Conservation (phyloP, 2,113 vertebrate species). For the Ancistrus triradiatus region DNA sequence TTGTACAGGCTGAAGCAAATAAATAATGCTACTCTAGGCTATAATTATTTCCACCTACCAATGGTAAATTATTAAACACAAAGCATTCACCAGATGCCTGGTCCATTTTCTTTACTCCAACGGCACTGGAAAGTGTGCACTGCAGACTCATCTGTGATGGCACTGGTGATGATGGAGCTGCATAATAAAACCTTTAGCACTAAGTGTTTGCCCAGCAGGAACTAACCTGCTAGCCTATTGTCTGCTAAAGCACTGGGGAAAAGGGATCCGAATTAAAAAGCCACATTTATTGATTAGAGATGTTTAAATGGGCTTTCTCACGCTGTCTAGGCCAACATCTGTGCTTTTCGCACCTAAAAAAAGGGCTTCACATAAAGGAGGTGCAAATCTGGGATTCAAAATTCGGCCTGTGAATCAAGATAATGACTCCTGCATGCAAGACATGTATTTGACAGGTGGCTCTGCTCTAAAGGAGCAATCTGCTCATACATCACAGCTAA, state of each 20-base stretch:
- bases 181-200: slow-evolving; percentile 12
- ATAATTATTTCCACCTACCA: slow-evolving; percentile 6
- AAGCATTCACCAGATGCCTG: not conserved
- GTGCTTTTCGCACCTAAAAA: slow-evolving; percentile 12
- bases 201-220: slow-evolving; percentile 1
- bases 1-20: not conserved
- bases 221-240: slow-evolving; percentile 12
- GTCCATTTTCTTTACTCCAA: not conserved
- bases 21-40: not conserved
- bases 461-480: not conserved
- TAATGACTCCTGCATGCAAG: slow-evolving; percentile 12
- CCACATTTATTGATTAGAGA: slow-evolving; percentile 32
- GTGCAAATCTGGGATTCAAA: not conserved
- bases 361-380: not conserved
- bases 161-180: not conserved
- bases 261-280: slow-evolving; percentile 39
- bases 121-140: no score
- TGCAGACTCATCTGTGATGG: not conserved
- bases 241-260: slow-evolving; percentile 27
- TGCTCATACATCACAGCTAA: slow-evolving; percentile 9
- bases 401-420: slow-evolving; percentile 6
- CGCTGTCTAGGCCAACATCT: slow-evolving; percentile 39
- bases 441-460: not conserved
- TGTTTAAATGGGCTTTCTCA: slow-evolving; percentile 25
- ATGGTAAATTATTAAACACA: slow-evolving; percentile 1